These are phyloP conservation scores for Anthophora plumipes DNA, from an alignment of 2,888 invertebrate species.

Conservation along the genomic window DNA sequence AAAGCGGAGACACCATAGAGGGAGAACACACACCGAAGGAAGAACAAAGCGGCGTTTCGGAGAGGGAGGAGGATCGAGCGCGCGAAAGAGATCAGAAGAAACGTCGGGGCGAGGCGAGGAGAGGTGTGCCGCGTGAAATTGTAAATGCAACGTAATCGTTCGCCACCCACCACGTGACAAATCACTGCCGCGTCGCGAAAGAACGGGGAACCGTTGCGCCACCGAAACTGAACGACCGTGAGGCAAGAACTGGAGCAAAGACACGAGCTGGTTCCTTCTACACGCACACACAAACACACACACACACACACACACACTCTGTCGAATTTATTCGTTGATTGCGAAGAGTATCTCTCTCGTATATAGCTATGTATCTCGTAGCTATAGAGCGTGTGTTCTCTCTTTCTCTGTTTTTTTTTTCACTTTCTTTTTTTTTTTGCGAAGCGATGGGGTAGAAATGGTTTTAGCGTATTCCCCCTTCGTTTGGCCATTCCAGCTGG, in stretches of 20 bases:
- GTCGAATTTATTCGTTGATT: slow-evolving; percentile 44
- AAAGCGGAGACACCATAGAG: slow-evolving; percentile 6
- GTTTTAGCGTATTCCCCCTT: not conserved
- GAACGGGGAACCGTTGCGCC: slow-evolving; percentile 69
- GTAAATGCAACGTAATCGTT: slow-evolving; percentile 83
- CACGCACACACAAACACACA: not conserved
- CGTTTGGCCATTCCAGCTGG: not conserved
- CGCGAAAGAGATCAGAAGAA: slow-evolving; percentile 40
- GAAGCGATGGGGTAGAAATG: not conserved
- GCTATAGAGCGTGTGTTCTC: not conserved
- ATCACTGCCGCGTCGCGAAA: slow-evolving; percentile 77
- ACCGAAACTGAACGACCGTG: slow-evolving; percentile 48
- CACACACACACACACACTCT: not conserved
- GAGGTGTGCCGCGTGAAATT: slow-evolving; percentile 80
- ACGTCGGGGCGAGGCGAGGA: not conserved
- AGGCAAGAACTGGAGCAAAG: slow-evolving; percentile 48
- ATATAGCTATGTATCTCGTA: not conserved
- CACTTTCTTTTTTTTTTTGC: no score
- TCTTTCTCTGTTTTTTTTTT: no score
- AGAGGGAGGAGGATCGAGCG: not conserved
- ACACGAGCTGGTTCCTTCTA: not conserved
- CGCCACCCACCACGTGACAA: slow-evolving; percentile 84
- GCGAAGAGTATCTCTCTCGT: slow-evolving; percentile 29
- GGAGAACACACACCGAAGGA: not conserved
- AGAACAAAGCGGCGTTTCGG: slow-evolving; percentile 7